These are phyloP conservation scores for Morpho achilles DNA, from an alignment of 2,888 invertebrate species.

Conservation along the genomic window DNA sequence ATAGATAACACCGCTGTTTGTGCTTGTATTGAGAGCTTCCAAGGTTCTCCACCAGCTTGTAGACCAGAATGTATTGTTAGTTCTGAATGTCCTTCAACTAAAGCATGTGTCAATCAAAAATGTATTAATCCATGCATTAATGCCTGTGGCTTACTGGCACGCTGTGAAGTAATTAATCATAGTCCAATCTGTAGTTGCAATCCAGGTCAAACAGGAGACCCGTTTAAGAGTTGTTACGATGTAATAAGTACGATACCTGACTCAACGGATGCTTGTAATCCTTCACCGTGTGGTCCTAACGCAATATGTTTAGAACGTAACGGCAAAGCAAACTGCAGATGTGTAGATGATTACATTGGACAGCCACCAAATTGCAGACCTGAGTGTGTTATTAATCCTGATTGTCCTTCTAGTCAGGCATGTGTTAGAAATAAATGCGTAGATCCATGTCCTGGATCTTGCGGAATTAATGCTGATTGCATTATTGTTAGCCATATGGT, in stretches of 20 bases:
- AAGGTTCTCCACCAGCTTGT: conserved; percentile 89
- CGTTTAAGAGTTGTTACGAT: conserved; percentile 86
- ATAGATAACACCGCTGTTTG: conserved; percentile 89
- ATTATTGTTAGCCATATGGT: conserved; percentile 89
- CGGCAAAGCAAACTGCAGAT: conserved; percentile 85
- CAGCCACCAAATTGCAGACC: conserved; percentile 90
- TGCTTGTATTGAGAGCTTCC: conserved; percentile 86
- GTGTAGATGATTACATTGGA: conserved; percentile 87
- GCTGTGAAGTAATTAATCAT: conserved; percentile 90
- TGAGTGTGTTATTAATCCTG: conserved; percentile 89
- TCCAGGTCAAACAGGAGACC: conserved; percentile 87
- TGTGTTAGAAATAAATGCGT: conserved; percentile 89
- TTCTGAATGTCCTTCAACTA: conserved; percentile 88
- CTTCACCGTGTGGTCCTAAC: conserved; percentile 91
- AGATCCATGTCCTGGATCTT: conserved; percentile 90
- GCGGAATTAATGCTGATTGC: conserved; percentile 89
- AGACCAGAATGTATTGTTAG: conserved; percentile 91
- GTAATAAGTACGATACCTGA: conserved; percentile 55
- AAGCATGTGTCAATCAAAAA: conserved; percentile 90
- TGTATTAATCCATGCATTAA: conserved; percentile 91
- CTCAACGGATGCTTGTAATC: conserved; percentile 81
- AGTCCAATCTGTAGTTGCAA: conserved; percentile 93
- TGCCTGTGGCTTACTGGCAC: conserved; percentile 87
- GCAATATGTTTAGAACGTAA: conserved; percentile 84
- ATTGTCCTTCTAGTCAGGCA: conserved; percentile 87